phyloP scores from a whole-genome alignment of 2,797 vertebrate genomes.

The Oreochromis grahami region DNA sequence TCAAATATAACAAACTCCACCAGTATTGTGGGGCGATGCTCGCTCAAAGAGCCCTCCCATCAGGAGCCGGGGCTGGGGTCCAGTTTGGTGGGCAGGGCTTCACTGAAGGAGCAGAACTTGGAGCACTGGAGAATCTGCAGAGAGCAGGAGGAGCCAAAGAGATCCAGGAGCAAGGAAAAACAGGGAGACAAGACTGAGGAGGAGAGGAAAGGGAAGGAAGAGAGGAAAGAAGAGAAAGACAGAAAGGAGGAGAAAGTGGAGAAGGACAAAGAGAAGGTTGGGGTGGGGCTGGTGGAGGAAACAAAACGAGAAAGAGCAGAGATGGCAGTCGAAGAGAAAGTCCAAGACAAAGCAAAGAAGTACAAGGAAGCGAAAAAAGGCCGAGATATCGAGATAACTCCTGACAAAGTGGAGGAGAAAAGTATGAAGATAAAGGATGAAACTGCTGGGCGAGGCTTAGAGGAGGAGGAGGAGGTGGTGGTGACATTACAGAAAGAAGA shows the following conservation, averaged over 20 bases:
- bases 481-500: constrained; percentile 19
- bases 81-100: constrained; percentile 55
- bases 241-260: constrained; percentile 6
- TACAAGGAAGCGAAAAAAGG: neutral
- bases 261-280: constrained; percentile 10
- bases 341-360: constrained; percentile 10
- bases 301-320: constrained; percentile 16
- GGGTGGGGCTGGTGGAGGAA: constrained; percentile 4
- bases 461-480: neutral
- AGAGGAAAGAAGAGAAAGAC: neutral
- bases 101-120: constrained; percentile 69
- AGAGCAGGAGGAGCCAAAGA: constrained; percentile 63
- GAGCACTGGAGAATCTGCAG: constrained; percentile 74
- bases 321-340: constrained; percentile 6
- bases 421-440: neutral
- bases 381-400: neutral
- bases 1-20: constrained; percentile 40
- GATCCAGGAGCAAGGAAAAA: constrained; percentile 47
- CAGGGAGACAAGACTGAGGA: constrained; percentile 27
- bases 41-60: constrained; percentile 70
- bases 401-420: neutral
- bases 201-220: constrained; percentile 3
- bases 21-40: constrained; percentile 66
- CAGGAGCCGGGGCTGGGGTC: constrained; percentile 27
- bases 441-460: constrained; percentile 5